Base-by-base conservation (phyloP, 2,888 invertebrate genomes). In the Cosmia trapezina region DNA sequence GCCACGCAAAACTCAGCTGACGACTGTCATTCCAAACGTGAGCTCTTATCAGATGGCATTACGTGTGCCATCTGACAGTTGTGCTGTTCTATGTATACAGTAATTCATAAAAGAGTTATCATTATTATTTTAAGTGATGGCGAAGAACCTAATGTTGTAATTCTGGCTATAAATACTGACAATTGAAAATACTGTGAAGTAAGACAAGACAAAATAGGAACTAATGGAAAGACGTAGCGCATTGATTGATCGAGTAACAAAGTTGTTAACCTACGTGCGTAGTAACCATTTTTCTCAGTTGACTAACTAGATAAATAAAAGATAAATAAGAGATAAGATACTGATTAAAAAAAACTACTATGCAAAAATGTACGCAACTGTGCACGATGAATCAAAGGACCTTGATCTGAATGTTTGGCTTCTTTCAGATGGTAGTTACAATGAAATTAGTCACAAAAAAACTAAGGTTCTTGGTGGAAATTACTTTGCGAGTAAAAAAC, bases 321-420 rank as follows among this genome's bases (percentile, higher is more conserved):
- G 66, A 68, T 80, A 70, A 77, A 68, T 43, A 61, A 3, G 28
- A 43, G 67, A 68, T 81, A 70, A 78, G 64, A 43, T 7, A 45
- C 37, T 64, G 56, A 64, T 64, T 70, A 70, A 67, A 63, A 64
- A 70, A 67, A 63, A 64, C 41, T 41, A 45, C 70, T 43, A 41
- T 78, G 78, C 64, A 64, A 78, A 76, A 81, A 53, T 33, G 47
- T 65, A 70, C 61, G 70, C 53, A 54, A 64, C 72, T 41, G 33
- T 37, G 33, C 62, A 60, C 45, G 57, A 56, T 71, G 53, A 67
- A 71, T 71, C 51, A 64, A 80, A 80, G 4, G 70, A 67, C 59
- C 76, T 70, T 79, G 76, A 66, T 66, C 76, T 70, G 62, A 5
- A 68, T 64, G 41, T 62, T 45, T 64, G 19, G 49, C 28, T 53